Evolutionary conservation across 64 coral and sea anemone species (phyloP).

Genomic region (Trachythela sp.): DNA sequence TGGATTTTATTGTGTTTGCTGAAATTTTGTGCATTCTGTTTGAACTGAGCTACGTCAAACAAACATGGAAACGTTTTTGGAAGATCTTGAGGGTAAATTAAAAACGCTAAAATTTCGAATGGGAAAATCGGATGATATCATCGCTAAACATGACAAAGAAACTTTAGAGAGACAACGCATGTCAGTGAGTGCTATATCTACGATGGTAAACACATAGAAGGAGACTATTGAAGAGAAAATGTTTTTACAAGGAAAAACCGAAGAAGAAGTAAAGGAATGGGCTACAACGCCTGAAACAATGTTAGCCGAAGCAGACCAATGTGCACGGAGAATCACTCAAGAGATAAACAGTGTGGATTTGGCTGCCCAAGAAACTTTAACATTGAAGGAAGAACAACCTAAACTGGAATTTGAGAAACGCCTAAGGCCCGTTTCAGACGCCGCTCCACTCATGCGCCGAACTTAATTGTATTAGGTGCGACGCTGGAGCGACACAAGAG

Average conservation of each 20-base stretch:
- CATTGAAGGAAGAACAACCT: background rate
- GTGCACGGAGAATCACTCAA: background rate
- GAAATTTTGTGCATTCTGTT: too few relatives aligned
- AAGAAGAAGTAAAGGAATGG: background rate
- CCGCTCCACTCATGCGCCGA: too few relatives aligned
- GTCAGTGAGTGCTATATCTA: background rate
- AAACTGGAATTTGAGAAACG: background rate
- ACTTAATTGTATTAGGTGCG: too few relatives aligned
- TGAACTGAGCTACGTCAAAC: background rate
- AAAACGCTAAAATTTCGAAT: constrained; percentile 1
- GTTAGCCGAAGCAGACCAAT: background rate
- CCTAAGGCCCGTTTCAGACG: too few relatives aligned
- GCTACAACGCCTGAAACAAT: background rate
- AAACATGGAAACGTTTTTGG: background rate
- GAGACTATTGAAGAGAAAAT: background rate
- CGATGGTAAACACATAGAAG: background rate
- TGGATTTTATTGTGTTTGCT: too few relatives aligned
- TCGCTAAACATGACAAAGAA: background rate
- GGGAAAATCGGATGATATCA: background rate
- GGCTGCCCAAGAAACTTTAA: background rate
- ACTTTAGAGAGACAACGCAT: background rate
- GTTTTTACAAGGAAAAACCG: background rate
- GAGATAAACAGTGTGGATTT: background rate
- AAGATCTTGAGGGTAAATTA: background rate
- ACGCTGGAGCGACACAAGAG: too few relatives aligned